These are phyloP conservation scores for Lycocerus yunnanus DNA, from an alignment of 2,888 invertebrate genomes.

Conservation along the genomic window DNA sequence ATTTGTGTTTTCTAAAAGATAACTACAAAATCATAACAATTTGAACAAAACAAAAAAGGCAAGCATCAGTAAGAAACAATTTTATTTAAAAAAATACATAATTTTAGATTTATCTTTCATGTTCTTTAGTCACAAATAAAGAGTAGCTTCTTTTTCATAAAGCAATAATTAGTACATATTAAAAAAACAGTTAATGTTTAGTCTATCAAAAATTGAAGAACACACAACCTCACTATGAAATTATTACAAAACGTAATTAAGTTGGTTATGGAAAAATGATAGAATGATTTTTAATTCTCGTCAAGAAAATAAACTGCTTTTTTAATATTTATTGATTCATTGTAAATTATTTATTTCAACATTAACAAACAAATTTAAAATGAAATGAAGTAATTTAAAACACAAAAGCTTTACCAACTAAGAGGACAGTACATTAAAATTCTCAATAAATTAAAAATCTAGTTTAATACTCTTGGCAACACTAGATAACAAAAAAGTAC, in stretches of 20 bases:
- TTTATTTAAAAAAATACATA: neutral
- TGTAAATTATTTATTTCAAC: neutral
- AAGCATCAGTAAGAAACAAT: neutral
- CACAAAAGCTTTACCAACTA: conserved; percentile 8
- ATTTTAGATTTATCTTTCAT: neutral
- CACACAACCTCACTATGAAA: neutral
- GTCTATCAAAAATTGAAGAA: neutral
- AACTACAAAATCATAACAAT: neutral
- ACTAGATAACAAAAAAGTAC: conserved; percentile 20
- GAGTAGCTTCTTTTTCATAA: neutral
- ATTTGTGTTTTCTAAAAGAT: neutral
- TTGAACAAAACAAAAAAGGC: neutral
- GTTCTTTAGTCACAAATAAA: neutral
- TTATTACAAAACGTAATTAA: neutral
- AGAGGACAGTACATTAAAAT: conserved; percentile 18
- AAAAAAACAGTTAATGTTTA: neutral
- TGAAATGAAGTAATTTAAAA: neutral
- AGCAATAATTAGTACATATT: neutral
- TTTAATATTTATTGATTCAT: neutral
- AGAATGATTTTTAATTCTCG: too few relatives aligned
- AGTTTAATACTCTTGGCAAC: conserved; percentile 22
- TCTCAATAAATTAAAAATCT: conserved; percentile 29
- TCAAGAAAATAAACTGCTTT: neutral
- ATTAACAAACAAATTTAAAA: neutral
- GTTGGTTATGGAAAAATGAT: neutral